A percentile compares a stretch with the other conserved stretches of the same genome.
phyloP scores from a whole-genome alignment of 2,888 invertebrate genomes.

The Idaea aversata region DNA sequence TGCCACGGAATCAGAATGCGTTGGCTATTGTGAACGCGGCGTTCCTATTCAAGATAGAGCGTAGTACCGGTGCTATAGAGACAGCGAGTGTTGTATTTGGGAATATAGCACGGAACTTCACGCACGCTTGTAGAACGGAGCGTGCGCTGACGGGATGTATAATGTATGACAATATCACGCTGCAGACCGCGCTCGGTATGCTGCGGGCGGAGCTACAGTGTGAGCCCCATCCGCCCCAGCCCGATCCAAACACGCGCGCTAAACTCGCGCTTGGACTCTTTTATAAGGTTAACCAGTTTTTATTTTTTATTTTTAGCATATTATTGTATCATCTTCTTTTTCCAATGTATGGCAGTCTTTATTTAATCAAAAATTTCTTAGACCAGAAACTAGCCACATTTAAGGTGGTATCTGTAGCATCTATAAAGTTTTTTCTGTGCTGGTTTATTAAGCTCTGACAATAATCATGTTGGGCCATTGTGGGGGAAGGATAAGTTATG shows the following conservation, averaged over 20 bases:
- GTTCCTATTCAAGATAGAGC: constrained; percentile 80
- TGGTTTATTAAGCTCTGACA: too few species aligned
- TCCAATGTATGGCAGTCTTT: too few species aligned
- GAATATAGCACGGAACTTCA: constrained; percentile 79
- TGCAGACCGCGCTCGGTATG: constrained; percentile 74
- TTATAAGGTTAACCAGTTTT: constrained; percentile 83
- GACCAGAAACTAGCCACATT: too few species aligned
- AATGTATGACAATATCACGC: constrained; percentile 53
- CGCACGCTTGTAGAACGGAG: constrained; percentile 82
- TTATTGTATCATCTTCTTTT: too few species aligned
- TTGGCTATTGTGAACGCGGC: constrained; percentile 89
- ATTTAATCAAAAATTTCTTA: too few species aligned
- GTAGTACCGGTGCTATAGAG: constrained; percentile 37
- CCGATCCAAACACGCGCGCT: constrained; percentile 84
- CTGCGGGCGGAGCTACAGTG: constrained; percentile 83
- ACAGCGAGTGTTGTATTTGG: constrained; percentile 83
- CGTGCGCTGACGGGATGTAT: constrained; percentile 48
- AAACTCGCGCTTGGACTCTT: constrained; percentile 86
- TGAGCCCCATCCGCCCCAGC: constrained; percentile 82
- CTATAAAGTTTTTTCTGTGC: too few species aligned
- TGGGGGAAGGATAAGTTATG: too few species aligned
- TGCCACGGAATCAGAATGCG: constrained; percentile 87
- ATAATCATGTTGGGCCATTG: too few species aligned
- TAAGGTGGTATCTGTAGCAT: too few species aligned
- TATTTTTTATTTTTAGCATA: too few species aligned